phyloP scores from a whole-genome alignment of 1,140 invertebrate genomes.

The Drosophila littoralis region DNA sequence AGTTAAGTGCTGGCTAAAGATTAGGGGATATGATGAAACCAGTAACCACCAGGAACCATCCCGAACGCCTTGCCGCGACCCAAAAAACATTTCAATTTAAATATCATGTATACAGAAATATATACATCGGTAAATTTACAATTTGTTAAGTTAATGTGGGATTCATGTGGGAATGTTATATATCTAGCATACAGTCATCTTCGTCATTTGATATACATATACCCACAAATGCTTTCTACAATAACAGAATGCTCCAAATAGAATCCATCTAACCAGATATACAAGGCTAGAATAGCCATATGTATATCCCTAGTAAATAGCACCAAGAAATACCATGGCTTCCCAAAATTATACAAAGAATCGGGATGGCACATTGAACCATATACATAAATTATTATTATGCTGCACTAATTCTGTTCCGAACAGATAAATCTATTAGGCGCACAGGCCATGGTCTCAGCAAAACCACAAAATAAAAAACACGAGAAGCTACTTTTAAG shows the following conservation, averaged over 20 bases:
- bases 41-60: not conserved
- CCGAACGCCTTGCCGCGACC: not conserved
- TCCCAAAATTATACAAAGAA: not conserved
- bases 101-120: not conserved
- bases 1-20: not conserved
- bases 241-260: not conserved
- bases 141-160: not conserved
- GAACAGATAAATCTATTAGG: not conserved
- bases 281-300: not conserved
- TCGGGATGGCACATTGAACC: not conserved
- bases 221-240: not conserved
- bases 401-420: not conserved
- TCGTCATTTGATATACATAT: not conserved
- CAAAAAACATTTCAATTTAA: not conserved
- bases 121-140: not conserved
- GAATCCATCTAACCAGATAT: not conserved
- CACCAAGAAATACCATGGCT: not conserved
- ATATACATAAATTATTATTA: not conserved
- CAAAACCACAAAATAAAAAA: not conserved
- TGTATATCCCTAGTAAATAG: not conserved
- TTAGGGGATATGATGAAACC: not conserved
- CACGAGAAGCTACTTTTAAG: not conserved
- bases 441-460: not conserved
- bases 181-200: not conserved
- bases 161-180: not conserved